phyloP scores from a whole-genome alignment of 2,797 vertebrate genomes.

The Melopsittacus undulatus region DNA sequence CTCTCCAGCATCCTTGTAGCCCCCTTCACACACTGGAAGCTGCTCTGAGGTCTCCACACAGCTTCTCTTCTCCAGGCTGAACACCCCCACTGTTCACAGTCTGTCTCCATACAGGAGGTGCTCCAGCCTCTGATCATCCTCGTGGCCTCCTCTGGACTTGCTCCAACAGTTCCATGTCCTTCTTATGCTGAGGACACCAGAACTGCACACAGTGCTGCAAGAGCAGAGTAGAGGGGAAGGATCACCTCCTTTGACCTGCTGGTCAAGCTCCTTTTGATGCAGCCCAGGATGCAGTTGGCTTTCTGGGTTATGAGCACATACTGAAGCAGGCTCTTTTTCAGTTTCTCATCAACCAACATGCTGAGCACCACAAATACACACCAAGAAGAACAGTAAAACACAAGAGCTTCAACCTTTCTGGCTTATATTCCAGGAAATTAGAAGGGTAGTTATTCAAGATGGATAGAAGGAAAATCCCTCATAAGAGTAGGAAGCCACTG shows the following conservation, averaged over 20 bases:
- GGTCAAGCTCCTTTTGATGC: background rate
- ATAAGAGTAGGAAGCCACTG: background rate
- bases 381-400: background rate
- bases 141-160: rapidly evolving
- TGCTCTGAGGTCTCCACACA: background rate
- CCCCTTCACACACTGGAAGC: background rate
- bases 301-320: background rate
- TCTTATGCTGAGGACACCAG: background rate
- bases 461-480: background rate
- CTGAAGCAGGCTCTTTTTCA: background rate
- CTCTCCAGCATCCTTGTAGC: too few species aligned
- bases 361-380: background rate
- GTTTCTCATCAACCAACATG: background rate
- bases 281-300: background rate
- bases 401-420: background rate
- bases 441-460: background rate
- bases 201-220: background rate
- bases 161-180: background rate
- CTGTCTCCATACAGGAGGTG: rapidly evolving
- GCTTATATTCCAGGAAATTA: background rate
- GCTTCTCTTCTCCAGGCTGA: background rate
- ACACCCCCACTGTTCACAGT: rapidly evolving
- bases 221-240: background rate
- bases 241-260: background rate
- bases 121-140: background rate